Evolutionary conservation across 2,797 vertebrate species (phyloP), one percentile per base, ranked within the genome.

Genomic region (Myoxocephalus aenaeus): DNA sequence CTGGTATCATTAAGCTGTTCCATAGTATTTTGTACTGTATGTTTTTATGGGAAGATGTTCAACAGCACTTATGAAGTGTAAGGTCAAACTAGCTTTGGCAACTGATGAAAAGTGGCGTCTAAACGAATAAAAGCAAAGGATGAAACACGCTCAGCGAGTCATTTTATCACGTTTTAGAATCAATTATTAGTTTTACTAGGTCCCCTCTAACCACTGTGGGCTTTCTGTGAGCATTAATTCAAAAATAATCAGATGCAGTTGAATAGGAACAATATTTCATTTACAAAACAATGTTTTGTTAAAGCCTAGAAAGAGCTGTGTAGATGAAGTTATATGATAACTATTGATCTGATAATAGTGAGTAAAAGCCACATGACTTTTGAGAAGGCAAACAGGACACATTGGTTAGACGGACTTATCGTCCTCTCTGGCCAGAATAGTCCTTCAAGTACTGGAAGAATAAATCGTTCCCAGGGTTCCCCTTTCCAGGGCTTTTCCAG

Each of bases 221-320:
- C 58, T 56, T 68, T 54, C 62, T 17, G 8, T 8, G 25, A 59
- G 70, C 53, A 86, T 85, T 87, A 77, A 85, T 89, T 86, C 68
- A 81, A 80, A 84, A 75, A 84, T 85, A 88, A 84, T 85, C 64
- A 42, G 25, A 82, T 59, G 65, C n/a, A 58, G 83, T 82, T 83
- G 64, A 84, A 75, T 70, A 34, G 62, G 66, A 84, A 79, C 75
- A 79, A 25, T 62, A 85, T 87, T 89, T 86, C 36, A 82, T 86
- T 90, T 84, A 70, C 58, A 79, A 81, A 84, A 77, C 79, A 79
- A 73, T 83, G 77, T 81, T 87, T 82, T 87, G 58, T 69, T 75
- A 40, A 76, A 62, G 70, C 53, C 65, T 12, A 17, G 63, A 77
- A 71, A 74, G 84, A 75, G 57, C 32, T 32, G 71, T 75, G 68